phyloP scores from a whole-genome alignment of 2,113 vertebrate species.

The Elachura formosa region DNA sequence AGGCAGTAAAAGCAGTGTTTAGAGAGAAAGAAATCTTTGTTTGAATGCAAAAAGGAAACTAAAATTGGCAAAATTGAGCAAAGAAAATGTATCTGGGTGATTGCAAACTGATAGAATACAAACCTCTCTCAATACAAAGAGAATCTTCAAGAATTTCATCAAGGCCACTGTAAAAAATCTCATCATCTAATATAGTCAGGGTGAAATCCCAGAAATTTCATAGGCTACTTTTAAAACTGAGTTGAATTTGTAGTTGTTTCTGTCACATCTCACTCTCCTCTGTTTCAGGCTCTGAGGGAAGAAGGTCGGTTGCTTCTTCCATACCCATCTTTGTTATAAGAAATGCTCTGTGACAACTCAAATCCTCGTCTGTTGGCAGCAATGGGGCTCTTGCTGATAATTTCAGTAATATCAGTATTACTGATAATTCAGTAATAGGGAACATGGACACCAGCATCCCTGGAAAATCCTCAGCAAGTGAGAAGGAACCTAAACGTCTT shows the following conservation, averaged over 20 bases:
- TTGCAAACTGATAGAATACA: neutral
- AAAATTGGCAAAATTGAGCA: conserved; percentile 22
- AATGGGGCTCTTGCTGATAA: neutral
- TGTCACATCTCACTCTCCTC: neutral
- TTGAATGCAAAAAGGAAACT: conserved; percentile 36
- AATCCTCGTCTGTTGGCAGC: neutral
- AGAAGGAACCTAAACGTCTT: neutral
- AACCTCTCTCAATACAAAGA: neutral
- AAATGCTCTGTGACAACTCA: neutral
- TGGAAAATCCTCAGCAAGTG: neutral
- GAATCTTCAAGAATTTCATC: neutral
- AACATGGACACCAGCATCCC: neutral
- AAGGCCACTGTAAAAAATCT: neutral
- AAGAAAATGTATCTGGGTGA: conserved; percentile 51
- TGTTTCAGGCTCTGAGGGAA: neutral
- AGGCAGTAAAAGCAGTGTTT: conserved; percentile 36
- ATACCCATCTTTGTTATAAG: neutral
- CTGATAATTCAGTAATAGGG: no score
- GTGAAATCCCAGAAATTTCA: neutral
- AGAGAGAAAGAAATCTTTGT: conserved; percentile 56
- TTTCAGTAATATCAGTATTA: neutral
- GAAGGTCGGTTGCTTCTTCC: neutral
- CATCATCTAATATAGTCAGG: neutral
- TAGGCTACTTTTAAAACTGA: neutral
- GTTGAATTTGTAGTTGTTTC: neutral